These are phyloP conservation scores for Heterodera filipjevi DNA, from an alignment of 2,888 invertebrate species.

Conservation along the genomic window DNA sequence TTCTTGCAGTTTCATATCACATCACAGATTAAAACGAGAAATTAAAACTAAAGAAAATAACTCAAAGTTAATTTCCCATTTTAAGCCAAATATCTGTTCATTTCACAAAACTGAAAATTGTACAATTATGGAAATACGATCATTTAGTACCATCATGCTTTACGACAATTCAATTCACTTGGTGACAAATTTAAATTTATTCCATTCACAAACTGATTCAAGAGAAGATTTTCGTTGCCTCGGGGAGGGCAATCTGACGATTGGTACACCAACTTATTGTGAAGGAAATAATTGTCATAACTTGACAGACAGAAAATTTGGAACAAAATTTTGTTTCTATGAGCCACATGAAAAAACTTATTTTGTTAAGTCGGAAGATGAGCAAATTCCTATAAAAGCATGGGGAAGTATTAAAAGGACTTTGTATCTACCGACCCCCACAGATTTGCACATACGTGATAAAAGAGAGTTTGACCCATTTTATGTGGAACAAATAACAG, in stretches of 20 bases:
- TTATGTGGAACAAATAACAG: background rate
- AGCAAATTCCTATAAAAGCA: too few relatives aligned
- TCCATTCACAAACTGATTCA: too few relatives aligned
- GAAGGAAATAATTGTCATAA: background rate
- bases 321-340: too few relatives aligned
- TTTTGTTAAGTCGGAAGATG: too few relatives aligned
- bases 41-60: background rate
- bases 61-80: background rate
- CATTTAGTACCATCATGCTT: background rate
- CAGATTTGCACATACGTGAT: too few relatives aligned
- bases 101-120: background rate
- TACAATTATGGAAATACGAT: background rate
- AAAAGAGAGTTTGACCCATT: too few relatives aligned
- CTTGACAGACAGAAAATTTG: background rate
- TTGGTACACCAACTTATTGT: background rate
- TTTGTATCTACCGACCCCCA: too few relatives aligned
- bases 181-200: too few relatives aligned
- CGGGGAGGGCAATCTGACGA: background rate
- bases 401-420: too few relatives aligned
- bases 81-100: background rate
- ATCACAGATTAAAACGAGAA: background rate
- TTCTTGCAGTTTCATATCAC: background rate
- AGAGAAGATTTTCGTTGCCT: background rate
- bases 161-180: too few relatives aligned
- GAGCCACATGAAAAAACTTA: too few relatives aligned